Evolutionary conservation across 2,113 vertebrate species (phyloP).

Genomic region (Solenodon paradoxus): DNA sequence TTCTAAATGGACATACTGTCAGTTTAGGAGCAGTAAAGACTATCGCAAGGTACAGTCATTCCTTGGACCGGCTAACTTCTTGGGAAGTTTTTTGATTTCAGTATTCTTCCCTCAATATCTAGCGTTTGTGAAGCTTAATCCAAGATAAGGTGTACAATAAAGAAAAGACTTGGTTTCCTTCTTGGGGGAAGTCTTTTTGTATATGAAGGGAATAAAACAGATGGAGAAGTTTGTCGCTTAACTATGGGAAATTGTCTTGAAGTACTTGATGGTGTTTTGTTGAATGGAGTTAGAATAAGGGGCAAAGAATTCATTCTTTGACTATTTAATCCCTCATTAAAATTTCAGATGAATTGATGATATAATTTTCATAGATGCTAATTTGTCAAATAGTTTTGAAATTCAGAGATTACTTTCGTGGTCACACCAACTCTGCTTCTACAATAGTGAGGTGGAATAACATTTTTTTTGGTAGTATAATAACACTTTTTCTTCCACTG

Average conservation of each 20-base stretch:
- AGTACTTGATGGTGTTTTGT: background rate
- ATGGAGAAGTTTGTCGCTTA: background rate
- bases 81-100: background rate
- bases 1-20: background rate
- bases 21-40: background rate
- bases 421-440: background rate
- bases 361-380: background rate
- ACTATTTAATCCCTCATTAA: background rate
- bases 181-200: background rate
- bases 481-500: background rate
- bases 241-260: background rate
- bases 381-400: slow-evolving; percentile 9
- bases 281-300: background rate
- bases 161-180: background rate
- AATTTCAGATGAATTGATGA: background rate
- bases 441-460: background rate
- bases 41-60: background rate
- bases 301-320: background rate
- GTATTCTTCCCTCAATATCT: background rate
- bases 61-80: background rate
- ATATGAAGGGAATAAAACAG: background rate
- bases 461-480: background rate
- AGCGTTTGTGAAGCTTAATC: background rate
- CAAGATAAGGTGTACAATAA: background rate
- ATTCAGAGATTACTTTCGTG: background rate